Evolutionary conservation across 2,797 vertebrate genomes (phyloP), one percentile per base, ranked within the genome.

Genomic region (Lepidocolaptes lacrymiger): DNA sequence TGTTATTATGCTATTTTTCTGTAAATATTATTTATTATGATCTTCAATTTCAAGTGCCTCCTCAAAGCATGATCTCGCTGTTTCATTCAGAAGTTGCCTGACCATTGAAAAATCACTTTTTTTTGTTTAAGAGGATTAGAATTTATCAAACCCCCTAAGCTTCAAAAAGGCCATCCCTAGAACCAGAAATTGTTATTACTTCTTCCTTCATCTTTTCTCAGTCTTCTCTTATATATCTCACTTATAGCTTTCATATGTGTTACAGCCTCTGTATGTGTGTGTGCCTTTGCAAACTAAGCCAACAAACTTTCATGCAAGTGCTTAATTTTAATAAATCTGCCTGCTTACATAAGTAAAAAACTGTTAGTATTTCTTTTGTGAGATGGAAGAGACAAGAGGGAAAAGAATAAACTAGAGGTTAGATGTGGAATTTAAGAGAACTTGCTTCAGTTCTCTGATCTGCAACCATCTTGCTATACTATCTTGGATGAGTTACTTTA

Each of bases 11-110:
- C 41, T 89, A 6, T 22, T 89, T 91, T 91, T 89, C 85, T 83
- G 72, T 92, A 94, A 95, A 94, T 85, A 95, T 66, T 62, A 76
- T 91, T 91, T 95, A 87, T 56, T 88, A 69, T 30, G n/a, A 62
- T 80, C 69, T 92, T 76, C 6, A 32, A 41, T 96, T 94, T 92
- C 91, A 95, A 95, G 88, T 91, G 64, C 39, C n/a, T 91, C 68
- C 72, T 93, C 16, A 3, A 96, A 91, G 91, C 59, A n/a, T 71
- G 58, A 85, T 83, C 84, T 73, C 85, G 37, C 22, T 75, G 37
- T 61, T 94, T 76, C 46, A 77, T 4, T 49, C 14, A 71, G 61
- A 80, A 87, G 43, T 68, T 49, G 7, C 32, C 79, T 79, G 37
- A 54, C 61, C 37, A 52, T 39, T 46, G 75, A 75, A 85, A 88